These are phyloP conservation scores for Odontamblyopus rebecca DNA, from an alignment of 2,797 vertebrate genomes.

Conservation along the genomic window DNA sequence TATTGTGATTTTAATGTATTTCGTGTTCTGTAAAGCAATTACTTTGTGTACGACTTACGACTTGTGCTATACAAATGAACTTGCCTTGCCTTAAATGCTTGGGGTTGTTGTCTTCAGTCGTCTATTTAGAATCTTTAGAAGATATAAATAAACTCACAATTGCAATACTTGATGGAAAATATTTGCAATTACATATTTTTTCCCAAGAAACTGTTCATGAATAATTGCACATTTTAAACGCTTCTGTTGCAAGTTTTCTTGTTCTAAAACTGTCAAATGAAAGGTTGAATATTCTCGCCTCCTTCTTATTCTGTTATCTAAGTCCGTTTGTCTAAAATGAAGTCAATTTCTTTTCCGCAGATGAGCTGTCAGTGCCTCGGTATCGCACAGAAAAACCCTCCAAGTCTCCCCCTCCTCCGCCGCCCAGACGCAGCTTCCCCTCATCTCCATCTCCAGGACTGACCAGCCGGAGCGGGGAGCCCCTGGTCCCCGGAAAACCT, in stretches of 20 bases:
- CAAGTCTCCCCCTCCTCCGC: conserved; percentile 93
- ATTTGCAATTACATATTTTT: neutral
- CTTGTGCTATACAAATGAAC: no score
- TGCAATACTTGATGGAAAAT: neutral
- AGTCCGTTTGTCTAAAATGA: no score
- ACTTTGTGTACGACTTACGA: no score
- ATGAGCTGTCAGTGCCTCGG: conserved; percentile 90
- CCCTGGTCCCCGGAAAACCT: conserved; percentile 90
- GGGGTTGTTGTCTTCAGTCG: no score
- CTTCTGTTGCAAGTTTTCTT: neutral
- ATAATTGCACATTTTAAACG: neutral
- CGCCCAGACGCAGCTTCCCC: conserved; percentile 93
- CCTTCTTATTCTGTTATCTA: neutral
- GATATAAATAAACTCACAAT: neutral
- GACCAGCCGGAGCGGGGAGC: conserved; percentile 90
- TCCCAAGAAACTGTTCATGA: neutral
- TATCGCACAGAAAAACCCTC: conserved; percentile 98
- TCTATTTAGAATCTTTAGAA: no score
- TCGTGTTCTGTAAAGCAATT: no score
- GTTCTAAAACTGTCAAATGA: neutral
- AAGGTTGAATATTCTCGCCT: neutral
- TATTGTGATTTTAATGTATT: no score
- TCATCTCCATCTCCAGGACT: conserved; percentile 92
- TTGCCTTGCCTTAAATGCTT: no score
- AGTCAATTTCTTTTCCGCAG: conserved; percentile 54